A percentile compares a stretch with the other conserved stretches of the same genome.
These are phyloP conservation scores for Scatophagus argus DNA, from an alignment of 2,113 vertebrate species.

Conservation along the genomic window DNA sequence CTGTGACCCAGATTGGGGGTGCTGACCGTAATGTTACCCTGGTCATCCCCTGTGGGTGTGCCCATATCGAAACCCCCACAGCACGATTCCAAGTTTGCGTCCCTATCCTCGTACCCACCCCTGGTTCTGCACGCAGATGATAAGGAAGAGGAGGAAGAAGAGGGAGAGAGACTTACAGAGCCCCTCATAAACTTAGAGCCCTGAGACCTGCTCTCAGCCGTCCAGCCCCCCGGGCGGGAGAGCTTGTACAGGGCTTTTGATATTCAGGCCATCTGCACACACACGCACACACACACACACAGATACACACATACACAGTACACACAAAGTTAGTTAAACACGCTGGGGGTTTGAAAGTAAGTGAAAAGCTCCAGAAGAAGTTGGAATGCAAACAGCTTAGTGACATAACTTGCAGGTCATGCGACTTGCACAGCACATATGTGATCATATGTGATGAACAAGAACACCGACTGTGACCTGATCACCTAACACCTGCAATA, in stretches of 20 bases:
- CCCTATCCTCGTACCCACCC: background rate
- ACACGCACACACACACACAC: background rate
- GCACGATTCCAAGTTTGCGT: constrained; percentile 4
- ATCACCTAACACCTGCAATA: too few species aligned
- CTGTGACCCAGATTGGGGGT: constrained; percentile 43
- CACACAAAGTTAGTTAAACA: background rate
- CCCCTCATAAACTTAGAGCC: constrained; percentile 48
- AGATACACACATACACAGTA: background rate
- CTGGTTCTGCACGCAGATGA: constrained; percentile 55
- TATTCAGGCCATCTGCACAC: constrained; percentile 22
- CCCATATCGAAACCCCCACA: background rate
- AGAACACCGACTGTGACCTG: too few species aligned
- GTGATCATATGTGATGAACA: background rate
- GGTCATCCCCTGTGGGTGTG: constrained; percentile 28
- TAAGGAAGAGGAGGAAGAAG: constrained; percentile 48
- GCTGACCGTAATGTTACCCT: constrained; percentile 42
- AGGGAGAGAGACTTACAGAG: constrained; percentile 31
- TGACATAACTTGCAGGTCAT: background rate
- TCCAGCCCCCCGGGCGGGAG: too few species aligned
- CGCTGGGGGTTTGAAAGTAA: background rate
- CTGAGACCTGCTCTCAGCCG: constrained; percentile 46
- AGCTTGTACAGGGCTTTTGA: constrained; percentile 48
- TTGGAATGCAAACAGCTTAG: constrained; percentile 12
- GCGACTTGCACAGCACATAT: background rate
- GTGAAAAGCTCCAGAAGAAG: background rate